Evolutionary conservation across 2,888 invertebrate species (phyloP).

Genomic region (Electrophaes corylata): DNA sequence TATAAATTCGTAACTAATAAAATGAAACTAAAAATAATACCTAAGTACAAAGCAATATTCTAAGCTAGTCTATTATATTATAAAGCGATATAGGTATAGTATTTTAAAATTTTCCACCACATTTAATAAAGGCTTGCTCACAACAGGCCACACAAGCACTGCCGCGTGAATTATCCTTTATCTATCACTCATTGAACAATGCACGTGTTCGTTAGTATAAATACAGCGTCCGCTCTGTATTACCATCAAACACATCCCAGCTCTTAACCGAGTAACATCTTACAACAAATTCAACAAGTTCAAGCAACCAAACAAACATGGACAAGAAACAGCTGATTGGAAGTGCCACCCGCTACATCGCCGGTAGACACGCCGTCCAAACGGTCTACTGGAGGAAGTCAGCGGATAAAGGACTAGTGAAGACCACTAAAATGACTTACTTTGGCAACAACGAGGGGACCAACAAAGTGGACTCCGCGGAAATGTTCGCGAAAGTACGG

Average conservation of each 20-base stretch:
- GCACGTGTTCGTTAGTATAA: conserved; percentile 61
- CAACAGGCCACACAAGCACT: conserved; percentile 24
- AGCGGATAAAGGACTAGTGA: conserved; percentile 79
- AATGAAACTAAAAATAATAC: no score
- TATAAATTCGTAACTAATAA: no score
- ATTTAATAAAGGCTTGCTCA: not conserved
- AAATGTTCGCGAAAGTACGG: conserved; percentile 75
- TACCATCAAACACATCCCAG: conserved; percentile 31
- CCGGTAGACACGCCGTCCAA: conserved; percentile 89
- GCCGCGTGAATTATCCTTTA: conserved; percentile 53
- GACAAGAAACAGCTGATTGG: conserved; percentile 86
- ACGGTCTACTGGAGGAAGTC: conserved; percentile 90
- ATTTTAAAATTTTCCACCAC: not conserved
- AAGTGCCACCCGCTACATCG: conserved; percentile 88
- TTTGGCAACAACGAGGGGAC: conserved; percentile 81
- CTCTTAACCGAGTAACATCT: conserved; percentile 18
- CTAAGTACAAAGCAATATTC: not conserved
- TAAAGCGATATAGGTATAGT: not conserved
- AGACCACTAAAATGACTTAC: conserved; percentile 83
- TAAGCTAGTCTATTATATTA: not conserved
- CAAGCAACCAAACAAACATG: conserved; percentile 50
- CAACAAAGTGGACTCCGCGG: conserved; percentile 73
- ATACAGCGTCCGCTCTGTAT: conserved; percentile 36
- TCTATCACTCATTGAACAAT: conserved; percentile 56
- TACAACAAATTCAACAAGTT: conserved; percentile 6